Base-by-base conservation (phyloP, 1,140 invertebrate species). In the Drosophila bifasciata region DNA sequence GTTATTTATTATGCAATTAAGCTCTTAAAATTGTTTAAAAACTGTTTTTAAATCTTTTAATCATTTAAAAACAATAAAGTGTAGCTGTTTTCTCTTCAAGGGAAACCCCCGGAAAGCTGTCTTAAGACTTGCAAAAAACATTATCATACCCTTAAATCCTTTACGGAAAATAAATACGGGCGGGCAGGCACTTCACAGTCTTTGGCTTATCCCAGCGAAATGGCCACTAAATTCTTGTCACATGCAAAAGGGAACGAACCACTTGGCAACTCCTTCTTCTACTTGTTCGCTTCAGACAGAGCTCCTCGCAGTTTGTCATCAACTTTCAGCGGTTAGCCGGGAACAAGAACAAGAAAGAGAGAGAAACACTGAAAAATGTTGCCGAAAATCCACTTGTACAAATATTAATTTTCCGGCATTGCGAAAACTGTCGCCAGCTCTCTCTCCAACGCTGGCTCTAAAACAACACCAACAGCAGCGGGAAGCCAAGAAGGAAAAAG, bases 391-490 rank as follows among this genome's bases (percentile, higher is more conserved):
- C 73, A 76, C 73, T 76, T 69, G 72, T 51, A 76, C 48, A 76
- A 76, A 76, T 76, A 76, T 76, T 76, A 76, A 76, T 76, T 76
- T 76, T 76, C 61, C 73, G 58, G 72, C 71, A 64, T 41, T 52
- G 69, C 69, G 51, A 64, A 66, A 74, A 76, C 73, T 76, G 73
- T 76, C 73, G 72, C 55, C 72, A 56, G 50, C 23, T 28, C 45
- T 66, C 25, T 25, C 25, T 6, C 6, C 0, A 7, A 7, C 19
- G 69, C 17, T 16, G 21, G 15, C 40, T 50, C 69, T 46, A 32
- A 32, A 19, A 52, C 66, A 59, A 59, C 15, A 43, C 19, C 21
- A 25, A 36, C 36, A 32, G 46, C 17, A 7, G 23, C 25, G 7
- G 11, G 32, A 11, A 13, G 32, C 32, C 32, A 13, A 36, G 32